Evolutionary conservation across 2,797 vertebrate genomes (phyloP).

Genomic region (Sebastes kiyomatsui): DNA sequence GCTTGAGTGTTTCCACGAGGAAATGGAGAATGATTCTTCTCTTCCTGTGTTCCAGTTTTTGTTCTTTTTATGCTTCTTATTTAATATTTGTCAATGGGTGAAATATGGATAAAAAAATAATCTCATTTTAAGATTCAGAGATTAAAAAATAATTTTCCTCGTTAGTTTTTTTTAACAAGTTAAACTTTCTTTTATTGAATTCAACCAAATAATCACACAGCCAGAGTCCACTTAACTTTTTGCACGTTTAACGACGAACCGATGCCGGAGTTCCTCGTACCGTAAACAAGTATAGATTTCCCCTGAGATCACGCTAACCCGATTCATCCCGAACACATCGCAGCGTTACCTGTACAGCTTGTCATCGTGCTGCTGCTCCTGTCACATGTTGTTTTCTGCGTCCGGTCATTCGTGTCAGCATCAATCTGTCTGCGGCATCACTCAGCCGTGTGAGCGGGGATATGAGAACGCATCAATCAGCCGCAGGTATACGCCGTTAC

Average conservation of each 20-base stretch:
- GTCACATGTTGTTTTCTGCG: slow-evolving; percentile 56
- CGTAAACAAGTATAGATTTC: slow-evolving; percentile 13
- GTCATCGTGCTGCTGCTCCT: slow-evolving; percentile 7
- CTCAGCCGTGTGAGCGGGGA: slow-evolving; percentile 9
- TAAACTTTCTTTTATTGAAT: not conserved
- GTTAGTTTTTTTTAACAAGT: not conserved
- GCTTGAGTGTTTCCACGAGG: not conserved
- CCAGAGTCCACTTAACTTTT: not conserved
- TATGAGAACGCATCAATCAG: slow-evolving; percentile 45
- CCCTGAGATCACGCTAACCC: slow-evolving; percentile 9
- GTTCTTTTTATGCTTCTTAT: not conserved
- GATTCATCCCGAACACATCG: slow-evolving; percentile 3
- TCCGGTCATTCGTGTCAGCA: slow-evolving; percentile 49
- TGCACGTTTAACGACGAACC: not conserved
- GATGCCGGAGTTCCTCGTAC: not conserved
- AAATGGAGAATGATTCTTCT: not conserved
- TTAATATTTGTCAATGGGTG: slow-evolving; percentile 8
- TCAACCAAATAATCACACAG: not conserved
- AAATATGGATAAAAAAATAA: not conserved
- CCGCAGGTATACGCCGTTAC: slow-evolving; percentile 12
- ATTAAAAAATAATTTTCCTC: not conserved
- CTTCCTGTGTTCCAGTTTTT: slow-evolving; percentile 7
- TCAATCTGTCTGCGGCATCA: slow-evolving; percentile 53
- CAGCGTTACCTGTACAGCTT: not conserved
- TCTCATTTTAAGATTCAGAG: not conserved